Evolutionary conservation across 2,113 vertebrate genomes (phyloP).

Genomic region (Leptodactylus fuscus): DNA sequence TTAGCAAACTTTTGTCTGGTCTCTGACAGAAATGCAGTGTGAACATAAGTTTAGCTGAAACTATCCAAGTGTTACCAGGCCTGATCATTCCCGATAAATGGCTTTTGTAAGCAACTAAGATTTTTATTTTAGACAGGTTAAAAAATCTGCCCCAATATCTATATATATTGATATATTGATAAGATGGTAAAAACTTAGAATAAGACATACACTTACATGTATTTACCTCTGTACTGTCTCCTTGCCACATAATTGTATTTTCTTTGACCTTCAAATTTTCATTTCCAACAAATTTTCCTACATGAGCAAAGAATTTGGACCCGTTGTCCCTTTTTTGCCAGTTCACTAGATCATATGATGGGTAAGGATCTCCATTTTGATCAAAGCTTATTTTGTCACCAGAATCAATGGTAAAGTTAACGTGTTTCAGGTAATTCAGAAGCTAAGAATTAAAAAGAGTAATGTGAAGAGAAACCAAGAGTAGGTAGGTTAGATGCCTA

Average conservation of each 20-base stretch:
- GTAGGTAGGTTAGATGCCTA: too few species aligned
- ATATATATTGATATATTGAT: too few species aligned
- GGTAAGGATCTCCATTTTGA: conserved; percentile 66
- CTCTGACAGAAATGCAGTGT: too few species aligned
- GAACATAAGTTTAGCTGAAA: too few species aligned
- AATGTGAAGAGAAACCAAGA: too few species aligned
- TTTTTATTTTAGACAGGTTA: too few species aligned
- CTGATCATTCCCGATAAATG: too few species aligned
- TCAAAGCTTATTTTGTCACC: conserved; percentile 68
- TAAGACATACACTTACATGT: background rate
- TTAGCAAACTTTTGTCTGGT: too few species aligned
- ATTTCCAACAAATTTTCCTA: conserved; percentile 66
- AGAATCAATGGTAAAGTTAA: conserved; percentile 66
- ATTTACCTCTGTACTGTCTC: conserved; percentile 59
- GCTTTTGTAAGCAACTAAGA: too few species aligned
- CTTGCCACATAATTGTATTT: conserved; percentile 65
- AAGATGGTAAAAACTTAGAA: too few species aligned
- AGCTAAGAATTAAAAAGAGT: conserved; percentile 61
- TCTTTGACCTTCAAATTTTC: conserved; percentile 65
- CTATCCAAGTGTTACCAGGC: too few species aligned
- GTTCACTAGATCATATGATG: conserved; percentile 71
- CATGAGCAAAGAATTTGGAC: conserved; percentile 63
- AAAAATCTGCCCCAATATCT: too few species aligned
- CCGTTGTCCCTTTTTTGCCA: conserved; percentile 65
- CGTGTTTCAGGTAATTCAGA: conserved; percentile 63